phyloP scores from a whole-genome alignment of 2,113 vertebrate genomes.

The Bungarus multicinctus region DNA sequence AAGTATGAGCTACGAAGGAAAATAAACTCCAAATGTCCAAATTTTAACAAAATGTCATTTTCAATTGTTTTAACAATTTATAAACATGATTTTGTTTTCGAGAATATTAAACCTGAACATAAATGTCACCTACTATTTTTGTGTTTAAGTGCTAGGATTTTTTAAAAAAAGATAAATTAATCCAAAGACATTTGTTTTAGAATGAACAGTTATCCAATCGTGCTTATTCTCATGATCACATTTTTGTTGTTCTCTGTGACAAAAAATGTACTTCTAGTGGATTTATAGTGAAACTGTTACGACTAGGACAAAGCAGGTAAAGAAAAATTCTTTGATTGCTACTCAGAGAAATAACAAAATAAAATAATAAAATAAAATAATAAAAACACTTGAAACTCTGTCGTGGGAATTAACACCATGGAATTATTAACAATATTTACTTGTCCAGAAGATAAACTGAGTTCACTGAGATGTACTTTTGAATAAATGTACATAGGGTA shows the following conservation, averaged over 20 bases:
- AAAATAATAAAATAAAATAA: neutral
- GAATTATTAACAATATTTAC: neutral
- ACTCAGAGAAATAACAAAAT: neutral
- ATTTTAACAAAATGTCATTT: neutral
- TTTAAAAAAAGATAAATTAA: neutral
- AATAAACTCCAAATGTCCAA: neutral
- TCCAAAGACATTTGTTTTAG: slow-evolving; percentile 27
- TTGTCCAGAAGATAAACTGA: neutral
- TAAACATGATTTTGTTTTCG: neutral
- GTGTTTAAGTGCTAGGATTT: neutral
- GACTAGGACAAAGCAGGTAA: neutral
- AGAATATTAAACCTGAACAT: neutral
- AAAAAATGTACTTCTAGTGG: slow-evolving; percentile 7
- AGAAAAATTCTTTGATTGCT: neutral
- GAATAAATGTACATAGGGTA: neutral
- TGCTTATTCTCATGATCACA: neutral
- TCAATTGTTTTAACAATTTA: neutral
- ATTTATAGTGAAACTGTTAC: slow-evolving; percentile 1
- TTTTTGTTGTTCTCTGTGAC: slow-evolving; percentile 20
- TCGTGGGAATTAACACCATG: neutral
- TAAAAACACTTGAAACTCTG: neutral
- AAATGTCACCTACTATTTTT: neutral
- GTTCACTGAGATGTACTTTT: neutral
- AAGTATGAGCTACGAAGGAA: neutral
- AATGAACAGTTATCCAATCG: slow-evolving; percentile 41